These are phyloP conservation scores for Chamaea fasciata DNA, from an alignment of 2,113 vertebrate genomes.

Conservation along the genomic window DNA sequence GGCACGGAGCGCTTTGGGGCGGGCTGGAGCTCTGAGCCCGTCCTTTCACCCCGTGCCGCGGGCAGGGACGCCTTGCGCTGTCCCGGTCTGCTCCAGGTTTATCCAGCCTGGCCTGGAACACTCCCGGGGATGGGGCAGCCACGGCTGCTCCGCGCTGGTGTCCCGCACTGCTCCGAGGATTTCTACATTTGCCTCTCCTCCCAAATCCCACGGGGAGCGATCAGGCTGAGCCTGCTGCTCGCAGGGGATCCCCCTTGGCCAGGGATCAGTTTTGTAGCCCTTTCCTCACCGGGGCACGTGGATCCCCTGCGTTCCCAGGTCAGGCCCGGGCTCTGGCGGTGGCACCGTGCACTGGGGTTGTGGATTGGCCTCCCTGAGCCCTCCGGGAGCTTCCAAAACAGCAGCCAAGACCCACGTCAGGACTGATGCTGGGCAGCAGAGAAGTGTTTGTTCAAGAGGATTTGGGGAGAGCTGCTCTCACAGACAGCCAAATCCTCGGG, in stretches of 20 bases:
- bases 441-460: neutral
- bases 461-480: neutral
- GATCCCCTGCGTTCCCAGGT: rapidly evolving
- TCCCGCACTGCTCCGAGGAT: rapidly evolving
- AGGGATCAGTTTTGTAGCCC: rapidly evolving
- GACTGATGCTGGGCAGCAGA: neutral
- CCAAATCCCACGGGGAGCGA: rapidly evolving
- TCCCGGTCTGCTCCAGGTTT: neutral
- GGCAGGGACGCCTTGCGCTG: rapidly evolving
- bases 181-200: rapidly evolving
- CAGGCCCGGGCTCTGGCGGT: neutral
- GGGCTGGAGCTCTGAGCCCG: rapidly evolving
- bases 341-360: rapidly evolving
- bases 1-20: rapidly evolving
- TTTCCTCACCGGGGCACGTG: rapidly evolving
- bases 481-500: neutral
- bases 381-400: neutral
- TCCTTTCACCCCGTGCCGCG: rapidly evolving
- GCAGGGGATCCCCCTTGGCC: rapidly evolving
- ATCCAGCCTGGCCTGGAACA: neutral
- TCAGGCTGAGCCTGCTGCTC: neutral
- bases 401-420: neutral
- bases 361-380: rapidly evolving
- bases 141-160: neutral
- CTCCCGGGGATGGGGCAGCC: neutral